A percentile compares a stretch with the other conserved stretches of the same genome.
These are phyloP conservation scores for zebrafish (Danio rerio) DNA, from an alignment of 2,113 vertebrate genomes.

Conservation along the genomic window DNA sequence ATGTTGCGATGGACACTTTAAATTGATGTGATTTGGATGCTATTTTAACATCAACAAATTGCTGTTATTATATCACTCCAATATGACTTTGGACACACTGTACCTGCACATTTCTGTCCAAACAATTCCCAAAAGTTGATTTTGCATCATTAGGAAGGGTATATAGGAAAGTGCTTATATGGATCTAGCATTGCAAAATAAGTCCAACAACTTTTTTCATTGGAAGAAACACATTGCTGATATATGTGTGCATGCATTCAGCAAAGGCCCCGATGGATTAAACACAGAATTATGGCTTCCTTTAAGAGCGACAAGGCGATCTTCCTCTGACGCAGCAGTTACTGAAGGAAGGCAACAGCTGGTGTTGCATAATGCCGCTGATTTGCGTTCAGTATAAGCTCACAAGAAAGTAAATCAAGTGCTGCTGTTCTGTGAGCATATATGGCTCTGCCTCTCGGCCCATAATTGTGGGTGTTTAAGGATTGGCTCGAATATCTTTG, in stretches of 20 bases:
- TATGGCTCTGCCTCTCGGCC: slow-evolving; percentile 40
- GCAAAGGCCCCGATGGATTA: slow-evolving; percentile 1
- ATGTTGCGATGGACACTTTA: too few species aligned
- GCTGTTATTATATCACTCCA: too few species aligned
- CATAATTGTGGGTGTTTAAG: slow-evolving; percentile 42
- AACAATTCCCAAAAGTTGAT: too few species aligned
- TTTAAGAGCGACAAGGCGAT: slow-evolving; percentile 49
- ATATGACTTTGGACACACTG: too few species aligned
- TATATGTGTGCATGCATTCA: slow-evolving; percentile 5
- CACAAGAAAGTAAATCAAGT: slow-evolving; percentile 56
- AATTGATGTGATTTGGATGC: too few species aligned
- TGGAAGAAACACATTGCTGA: neutral
- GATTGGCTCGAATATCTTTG: slow-evolving; percentile 53
- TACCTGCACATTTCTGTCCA: too few species aligned
- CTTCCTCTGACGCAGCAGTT: slow-evolving; percentile 62
- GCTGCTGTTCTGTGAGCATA: slow-evolving; percentile 53
- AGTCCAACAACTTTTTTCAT: too few species aligned
- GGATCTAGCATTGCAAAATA: too few species aligned
- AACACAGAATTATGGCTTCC: slow-evolving; percentile 40
- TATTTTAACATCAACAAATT: too few species aligned
- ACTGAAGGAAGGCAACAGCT: slow-evolving; percentile 64
- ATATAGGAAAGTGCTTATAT: too few species aligned
- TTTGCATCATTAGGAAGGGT: too few species aligned
- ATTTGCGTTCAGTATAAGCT: slow-evolving; percentile 53
- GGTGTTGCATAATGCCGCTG: slow-evolving; percentile 66